Conservation (phyloP, 2,888 invertebrate genomes). For the Lacanobia wlatinum region DNA sequence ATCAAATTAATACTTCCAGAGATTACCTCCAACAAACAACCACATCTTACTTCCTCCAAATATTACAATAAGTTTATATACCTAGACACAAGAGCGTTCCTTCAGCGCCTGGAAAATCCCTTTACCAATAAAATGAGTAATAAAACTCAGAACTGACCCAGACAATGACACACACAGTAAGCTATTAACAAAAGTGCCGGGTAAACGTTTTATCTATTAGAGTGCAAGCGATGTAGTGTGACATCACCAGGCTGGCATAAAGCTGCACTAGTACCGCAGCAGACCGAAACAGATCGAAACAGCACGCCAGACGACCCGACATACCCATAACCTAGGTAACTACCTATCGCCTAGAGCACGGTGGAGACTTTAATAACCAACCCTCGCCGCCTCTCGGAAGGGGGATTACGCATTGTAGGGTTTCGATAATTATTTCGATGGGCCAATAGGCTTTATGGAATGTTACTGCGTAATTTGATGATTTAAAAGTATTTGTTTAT, state of each 20-base stretch:
- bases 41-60: too few species aligned
- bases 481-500: constrained; percentile 17
- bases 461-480: constrained; percentile 48
- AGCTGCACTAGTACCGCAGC: constrained; percentile 67
- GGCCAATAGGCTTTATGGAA: constrained; percentile 46
- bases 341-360: constrained; percentile 44
- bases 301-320: constrained; percentile 76
- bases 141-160: constrained; percentile 47
- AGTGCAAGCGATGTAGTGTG: constrained; percentile 50
- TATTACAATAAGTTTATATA: too few species aligned
- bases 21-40: not conserved
- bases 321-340: constrained; percentile 55
- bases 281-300: constrained; percentile 80
- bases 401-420: constrained; percentile 59
- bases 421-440: constrained; percentile 61
- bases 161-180: constrained; percentile 39
- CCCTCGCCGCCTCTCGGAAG: constrained; percentile 49
- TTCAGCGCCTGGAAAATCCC: constrained; percentile 3
- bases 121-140: constrained; percentile 19
- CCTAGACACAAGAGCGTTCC: not conserved
- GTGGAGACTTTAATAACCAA: constrained; percentile 64
- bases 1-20: not conserved
- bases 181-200: constrained; percentile 39
- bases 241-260: constrained; percentile 63
- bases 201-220: constrained; percentile 31